Evolutionary conservation across 1,140 invertebrate species (phyloP), one percentile per base, ranked within the genome.

Genomic region (Pseudomyrmex cubaensis): DNA sequence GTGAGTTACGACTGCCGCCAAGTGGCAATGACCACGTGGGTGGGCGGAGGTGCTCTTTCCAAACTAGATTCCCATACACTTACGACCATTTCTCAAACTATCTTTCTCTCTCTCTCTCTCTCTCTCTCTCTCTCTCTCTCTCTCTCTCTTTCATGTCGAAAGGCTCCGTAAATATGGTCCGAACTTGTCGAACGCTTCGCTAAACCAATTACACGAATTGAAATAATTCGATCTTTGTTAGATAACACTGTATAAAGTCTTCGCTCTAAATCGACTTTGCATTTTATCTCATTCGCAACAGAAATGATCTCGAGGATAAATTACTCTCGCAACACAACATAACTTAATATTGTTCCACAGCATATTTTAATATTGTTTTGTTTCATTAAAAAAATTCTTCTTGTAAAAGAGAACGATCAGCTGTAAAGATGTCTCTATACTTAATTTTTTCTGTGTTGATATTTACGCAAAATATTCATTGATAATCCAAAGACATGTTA

Each of bases 1-100:
- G 52, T 87, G 86, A 87, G 69, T 87, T 87, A 87, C 82, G 86
- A 87, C 83, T 87, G 74, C 85, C 74, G 59, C 82, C 86, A 72
- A 87, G 35, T 35, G 35, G 86, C 76, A 84, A 87, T 87, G 70
- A 69, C 85, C 85, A 87, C 82, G 85, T 70, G 85, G 86, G 76
- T 84, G 86, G 73, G 50, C 76, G 73, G 64, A 22, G 25, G 85
- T 59, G 35, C 7, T 35, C 52, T 59, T 54, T 72, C 62, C 48
- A 80, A 87, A 87, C 85, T 63, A 57, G 82, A 75, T 84, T 66
- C 10, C 52, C 22, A 56, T 20, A 13, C 20, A 85, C 25, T 64
- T 70, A 87, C 62, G 35, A 46, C 52, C 63, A 57, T 59, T 70
- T 72, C 76, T 80, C 76, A 77, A 63, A 67, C 25, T 48, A 25